phyloP scores from a whole-genome alignment of 2,888 invertebrate genomes.

The Cheilosia impressa region DNA sequence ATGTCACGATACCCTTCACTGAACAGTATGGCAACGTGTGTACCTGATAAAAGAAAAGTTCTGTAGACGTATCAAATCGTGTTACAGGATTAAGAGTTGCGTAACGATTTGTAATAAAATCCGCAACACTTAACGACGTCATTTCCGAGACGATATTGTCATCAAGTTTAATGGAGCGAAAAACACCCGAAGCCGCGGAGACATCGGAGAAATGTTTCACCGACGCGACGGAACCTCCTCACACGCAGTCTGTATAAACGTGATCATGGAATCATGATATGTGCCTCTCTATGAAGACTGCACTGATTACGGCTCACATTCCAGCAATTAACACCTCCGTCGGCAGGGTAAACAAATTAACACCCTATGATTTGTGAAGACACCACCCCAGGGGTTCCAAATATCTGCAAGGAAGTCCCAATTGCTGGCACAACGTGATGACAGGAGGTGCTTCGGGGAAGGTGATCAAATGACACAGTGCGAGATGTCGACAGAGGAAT shows the following conservation, averaged over 20 bases:
- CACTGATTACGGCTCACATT: constrained; percentile 49
- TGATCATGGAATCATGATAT: constrained; percentile 2
- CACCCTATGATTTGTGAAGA: constrained; percentile 45
- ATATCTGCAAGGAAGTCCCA: constrained; percentile 51
- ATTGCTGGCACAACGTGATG: constrained; percentile 53
- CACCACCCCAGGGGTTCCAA: constrained; percentile 47
- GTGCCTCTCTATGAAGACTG: constrained; percentile 3
- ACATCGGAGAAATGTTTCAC: constrained; percentile 40
- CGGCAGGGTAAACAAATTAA: constrained; percentile 46
- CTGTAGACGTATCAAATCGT: constrained; percentile 23
- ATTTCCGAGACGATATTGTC: constrained; percentile 30
- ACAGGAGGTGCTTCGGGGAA: constrained; percentile 52
- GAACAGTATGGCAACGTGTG: constrained; percentile 32
- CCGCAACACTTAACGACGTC: constrained; percentile 47
- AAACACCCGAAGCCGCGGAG: constrained; percentile 30
- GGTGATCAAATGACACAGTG: constrained; percentile 15
- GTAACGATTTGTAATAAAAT: constrained; percentile 55
- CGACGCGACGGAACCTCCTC: background rate
- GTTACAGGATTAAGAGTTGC: constrained; percentile 38
- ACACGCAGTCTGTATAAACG: background rate
- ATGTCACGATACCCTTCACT: constrained; percentile 53
- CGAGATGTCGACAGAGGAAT: constrained; percentile 37
- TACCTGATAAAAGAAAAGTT: constrained; percentile 48
- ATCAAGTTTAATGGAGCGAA: constrained; percentile 64
- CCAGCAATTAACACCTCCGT: constrained; percentile 63